Evolutionary conservation across 2,797 vertebrate genomes (phyloP), one percentile per base, ranked within the genome.

Genomic region (Kryptolebias ocellatus): DNA sequence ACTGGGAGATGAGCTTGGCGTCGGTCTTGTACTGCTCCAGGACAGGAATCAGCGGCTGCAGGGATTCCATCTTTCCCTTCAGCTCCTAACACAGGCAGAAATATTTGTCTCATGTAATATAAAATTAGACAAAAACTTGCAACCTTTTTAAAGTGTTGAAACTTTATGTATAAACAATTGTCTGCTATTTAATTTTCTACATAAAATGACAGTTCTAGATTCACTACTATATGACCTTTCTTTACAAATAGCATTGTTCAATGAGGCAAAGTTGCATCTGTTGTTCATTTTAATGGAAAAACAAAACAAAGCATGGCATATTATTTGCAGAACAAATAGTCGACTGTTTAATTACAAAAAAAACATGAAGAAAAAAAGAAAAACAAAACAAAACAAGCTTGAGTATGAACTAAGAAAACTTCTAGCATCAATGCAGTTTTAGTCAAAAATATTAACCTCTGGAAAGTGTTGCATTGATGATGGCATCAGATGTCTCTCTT

Each of bases 11-110:
- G 80, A 99, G 89, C 89, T 94, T 95, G 76, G 97, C 94, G 54
- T 99, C 98, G 0, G 96, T 98, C 93, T 98, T 99, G 91, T 99
- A 99, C 88, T 99, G 97, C 84, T 99, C 98, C 88, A 99, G 90
- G 67, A 99, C 97, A 0, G 97, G 98, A 79, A 99, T 98, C 83
- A 99, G 88, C 5, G 98, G 97, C 82, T 97, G 93, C 55, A 99
- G 92, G 61, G 97, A 95, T 68, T 98, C 96, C 98, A 99, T 99
- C 83, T 97, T 97, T 77, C 96, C 97, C 76, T 98, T 96, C 63
- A 99, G 77, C 81, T 99, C 98, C 98, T 99, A 81, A 67, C 39
- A 73, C 14, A 49, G 6, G 42, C 57, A 78, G 39, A 70, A 59
- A 64, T 20, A 29, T 39, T n/a, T 5, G 20, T 52, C 17, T 55